Base-by-base conservation (phyloP, 2,888 invertebrate species). In the Synergus umbraculus region DNA sequence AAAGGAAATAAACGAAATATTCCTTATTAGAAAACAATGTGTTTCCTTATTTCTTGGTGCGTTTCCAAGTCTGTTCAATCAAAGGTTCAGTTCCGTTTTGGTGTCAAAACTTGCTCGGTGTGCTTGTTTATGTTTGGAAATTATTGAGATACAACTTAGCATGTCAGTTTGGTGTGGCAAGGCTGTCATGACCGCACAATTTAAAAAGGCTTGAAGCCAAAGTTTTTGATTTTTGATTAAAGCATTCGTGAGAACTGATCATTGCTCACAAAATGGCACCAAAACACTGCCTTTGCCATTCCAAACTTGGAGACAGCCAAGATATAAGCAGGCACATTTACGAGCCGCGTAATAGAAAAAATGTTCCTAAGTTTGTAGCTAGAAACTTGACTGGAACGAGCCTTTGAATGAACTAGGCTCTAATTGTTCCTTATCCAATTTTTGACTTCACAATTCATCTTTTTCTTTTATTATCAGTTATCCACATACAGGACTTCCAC, bases 211-310 rank as follows among this genome's bases (percentile, higher is more conserved):
- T 54, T n/a, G 1, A 49, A 54, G 44, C 41, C 67, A 78, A 76
- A 66, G 9, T 78, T 18, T 63, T 18, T 65, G 18, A 46, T 44
- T 78, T 8, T 78, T 8, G 12, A 44, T 44, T 64, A 76, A 41
- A 76, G 76, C 67, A 79, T 79, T 76, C 79, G 79, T 66, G 76
- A 73, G 79, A 79, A 63, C 43, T 63, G 66, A 67, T 76, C 43
- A 79, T 76, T 66, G 77, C 82, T 84, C 80, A 78, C 65, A 82
- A 86, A 90, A 92, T 93, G 93, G 94, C 94, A 94, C 95, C 95
- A 94, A 94, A 95, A 94, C 94, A 94, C 93, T 94, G 94, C 94
- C 93, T 92, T 93, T 93, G 94, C 95, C 94, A 94, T 94, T 94
- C 94, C 95, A 95, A 94, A 95, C 95, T 95, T 95, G 94, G 94